A percentile compares a stretch with the other conserved stretches of the same genome.
phyloP scores from a whole-genome alignment of 1,140 invertebrate genomes.

The Pseudomyrmex pallidus region DNA sequence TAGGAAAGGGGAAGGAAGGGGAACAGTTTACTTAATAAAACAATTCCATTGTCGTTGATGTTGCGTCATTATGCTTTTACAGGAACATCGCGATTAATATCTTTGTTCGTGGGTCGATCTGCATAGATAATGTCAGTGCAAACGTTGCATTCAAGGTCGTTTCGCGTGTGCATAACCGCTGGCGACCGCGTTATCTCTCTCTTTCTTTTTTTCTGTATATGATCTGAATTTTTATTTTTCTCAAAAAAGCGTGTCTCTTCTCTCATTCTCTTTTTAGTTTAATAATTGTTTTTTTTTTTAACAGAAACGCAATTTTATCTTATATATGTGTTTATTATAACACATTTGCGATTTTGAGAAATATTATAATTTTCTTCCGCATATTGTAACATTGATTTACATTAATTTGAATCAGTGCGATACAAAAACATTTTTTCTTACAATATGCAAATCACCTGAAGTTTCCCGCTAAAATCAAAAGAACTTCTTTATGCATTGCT shows the following conservation, averaged over 20 bases:
- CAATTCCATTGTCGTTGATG: slow-evolving; percentile 23
- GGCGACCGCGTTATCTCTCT: slow-evolving; percentile 1
- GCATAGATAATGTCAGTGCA: slow-evolving; percentile 36
- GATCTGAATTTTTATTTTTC: slow-evolving; percentile 8
- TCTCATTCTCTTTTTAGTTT: too few relatives aligned
- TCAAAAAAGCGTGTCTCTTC: background rate
- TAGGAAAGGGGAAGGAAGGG: background rate
- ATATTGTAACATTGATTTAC: background rate
- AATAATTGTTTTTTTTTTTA: too few relatives aligned
- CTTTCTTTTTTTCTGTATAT: background rate
- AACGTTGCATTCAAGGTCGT: slow-evolving; percentile 42
- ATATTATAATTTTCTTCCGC: background rate
- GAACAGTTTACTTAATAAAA: slow-evolving; percentile 30
- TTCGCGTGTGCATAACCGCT: slow-evolving; percentile 23
- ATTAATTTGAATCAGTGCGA: background rate
- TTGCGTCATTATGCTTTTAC: slow-evolving; percentile 33
- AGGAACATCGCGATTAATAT: slow-evolving; percentile 40
- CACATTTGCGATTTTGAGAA: background rate
- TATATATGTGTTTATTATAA: too few relatives aligned
- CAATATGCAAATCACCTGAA: background rate
- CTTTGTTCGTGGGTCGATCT: slow-evolving; percentile 38
- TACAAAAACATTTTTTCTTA: slow-evolving; percentile 6
- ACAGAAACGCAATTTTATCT: too few relatives aligned
- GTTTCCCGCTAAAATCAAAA: background rate
- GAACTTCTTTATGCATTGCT: background rate